Percentiles rank a stretch among this genome's conserved stretches.
These are phyloP conservation scores for Acheta domesticus DNA, from an alignment of 2,888 invertebrate species.

Conservation along the genomic window DNA sequence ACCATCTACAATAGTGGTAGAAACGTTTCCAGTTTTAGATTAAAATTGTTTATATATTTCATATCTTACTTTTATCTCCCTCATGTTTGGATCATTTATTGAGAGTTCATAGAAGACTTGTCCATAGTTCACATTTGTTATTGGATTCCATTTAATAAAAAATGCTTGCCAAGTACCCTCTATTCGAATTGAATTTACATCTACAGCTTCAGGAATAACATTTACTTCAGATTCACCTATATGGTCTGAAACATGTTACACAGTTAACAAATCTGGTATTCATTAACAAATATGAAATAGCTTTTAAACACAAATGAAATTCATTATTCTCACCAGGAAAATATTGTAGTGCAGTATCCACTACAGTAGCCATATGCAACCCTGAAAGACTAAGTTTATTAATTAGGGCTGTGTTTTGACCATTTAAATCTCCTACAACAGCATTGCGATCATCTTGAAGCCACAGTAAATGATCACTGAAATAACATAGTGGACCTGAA, in stretches of 20 bases:
- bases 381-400: slow-evolving; percentile 61
- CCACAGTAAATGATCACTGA: slow-evolving; percentile 80
- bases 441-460: slow-evolving; percentile 69
- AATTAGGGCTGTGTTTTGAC: slow-evolving; percentile 68
- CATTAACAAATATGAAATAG: slow-evolving; percentile 37
- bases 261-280: slow-evolving; percentile 31
- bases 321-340: slow-evolving; percentile 54
- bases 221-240: slow-evolving; percentile 48
- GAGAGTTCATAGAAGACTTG: slow-evolving; percentile 79
- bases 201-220: slow-evolving; percentile 72
- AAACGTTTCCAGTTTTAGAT: too few relatives aligned
- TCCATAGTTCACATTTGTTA: slow-evolving; percentile 72
- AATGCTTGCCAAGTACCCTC: slow-evolving; percentile 76
- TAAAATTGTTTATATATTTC: too few relatives aligned
- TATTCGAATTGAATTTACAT: slow-evolving; percentile 63
- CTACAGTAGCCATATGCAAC: slow-evolving; percentile 66
- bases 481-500: slow-evolving; percentile 68
- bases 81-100: slow-evolving; percentile 58
- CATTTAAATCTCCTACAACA: slow-evolving; percentile 70
- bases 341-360: slow-evolving; percentile 65
- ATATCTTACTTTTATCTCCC: slow-evolving; percentile 53
- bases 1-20: too few relatives aligned
- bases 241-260: slow-evolving; percentile 22
- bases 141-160: slow-evolving; percentile 77
- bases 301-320: too few relatives aligned